Conservation (phyloP, 2,113 vertebrate species). For the Strix aluco region DNA sequence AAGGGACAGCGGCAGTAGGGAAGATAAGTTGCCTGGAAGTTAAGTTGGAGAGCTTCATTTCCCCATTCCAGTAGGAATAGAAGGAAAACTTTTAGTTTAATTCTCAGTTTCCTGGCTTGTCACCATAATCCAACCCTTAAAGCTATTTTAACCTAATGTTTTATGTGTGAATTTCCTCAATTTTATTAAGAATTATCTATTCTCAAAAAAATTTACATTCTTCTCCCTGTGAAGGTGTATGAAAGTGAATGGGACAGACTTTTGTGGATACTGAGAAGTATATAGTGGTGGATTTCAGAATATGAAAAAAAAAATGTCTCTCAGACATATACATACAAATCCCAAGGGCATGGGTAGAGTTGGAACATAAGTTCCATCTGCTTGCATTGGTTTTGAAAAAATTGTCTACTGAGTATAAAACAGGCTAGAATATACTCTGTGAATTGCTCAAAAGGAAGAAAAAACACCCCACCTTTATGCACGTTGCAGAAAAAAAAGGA, state of each 20-base stretch:
- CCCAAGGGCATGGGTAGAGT: not conserved
- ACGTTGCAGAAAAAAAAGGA: not conserved
- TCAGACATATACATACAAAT: not conserved
- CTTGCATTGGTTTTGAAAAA: not conserved
- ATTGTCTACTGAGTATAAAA: not conserved
- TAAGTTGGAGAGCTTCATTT: not conserved
- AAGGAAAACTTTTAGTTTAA: not conserved
- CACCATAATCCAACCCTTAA: not conserved
- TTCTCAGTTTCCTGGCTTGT: not conserved
- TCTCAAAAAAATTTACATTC: not conserved
- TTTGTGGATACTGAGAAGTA: not conserved
- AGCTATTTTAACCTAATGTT: not conserved
- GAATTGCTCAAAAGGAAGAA: not conserved
- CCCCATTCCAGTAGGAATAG: not conserved
- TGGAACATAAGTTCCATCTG: not conserved
- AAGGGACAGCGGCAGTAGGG: not conserved
- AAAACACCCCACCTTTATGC: not conserved
- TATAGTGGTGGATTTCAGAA: not conserved
- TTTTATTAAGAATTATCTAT: not conserved
- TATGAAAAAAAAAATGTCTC: not conserved
- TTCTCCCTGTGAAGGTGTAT: not conserved
- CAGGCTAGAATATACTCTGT: not conserved
- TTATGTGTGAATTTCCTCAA: not conserved
- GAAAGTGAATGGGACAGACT: not conserved
- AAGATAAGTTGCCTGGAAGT: not conserved